A percentile compares a stretch with the other conserved stretches of the same genome.
Evolutionary conservation across 2,888 invertebrate species (phyloP).

Genomic region (Latrodectus elegans): DNA sequence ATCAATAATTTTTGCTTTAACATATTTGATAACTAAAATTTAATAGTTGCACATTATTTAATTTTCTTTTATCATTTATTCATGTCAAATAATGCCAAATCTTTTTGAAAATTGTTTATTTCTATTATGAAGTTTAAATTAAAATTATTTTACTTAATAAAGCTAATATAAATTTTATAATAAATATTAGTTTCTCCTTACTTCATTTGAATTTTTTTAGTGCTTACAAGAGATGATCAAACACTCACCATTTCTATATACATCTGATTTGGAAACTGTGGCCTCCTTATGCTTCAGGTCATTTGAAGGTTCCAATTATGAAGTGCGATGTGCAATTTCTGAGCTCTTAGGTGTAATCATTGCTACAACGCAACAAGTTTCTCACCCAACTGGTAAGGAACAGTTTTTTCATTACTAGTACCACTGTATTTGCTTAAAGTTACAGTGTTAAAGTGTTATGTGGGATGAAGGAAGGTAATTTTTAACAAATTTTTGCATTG

Average conservation of each 20-base stretch:
- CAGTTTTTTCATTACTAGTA: not conserved
- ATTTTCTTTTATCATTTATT: not conserved
- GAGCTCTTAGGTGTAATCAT: slow-evolving; percentile 91
- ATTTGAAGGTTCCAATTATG: slow-evolving; percentile 93
- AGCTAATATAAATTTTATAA: no score
- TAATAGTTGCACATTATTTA: not conserved
- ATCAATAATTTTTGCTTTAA: no score
- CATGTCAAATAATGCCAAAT: not conserved
- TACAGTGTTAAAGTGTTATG: not conserved
- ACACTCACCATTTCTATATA: slow-evolving; percentile 86
- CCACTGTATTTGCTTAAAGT: not conserved
- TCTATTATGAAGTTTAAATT: no score
- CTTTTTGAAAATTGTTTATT: not conserved
- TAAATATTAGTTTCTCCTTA: not conserved
- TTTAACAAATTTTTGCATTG: no score
- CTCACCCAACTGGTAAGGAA: slow-evolving; percentile 70
- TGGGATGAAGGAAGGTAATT: no score
- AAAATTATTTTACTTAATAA: no score
- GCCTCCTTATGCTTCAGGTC: slow-evolving; percentile 93
- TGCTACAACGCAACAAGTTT: slow-evolving; percentile 85
- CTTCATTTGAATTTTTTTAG: slow-evolving; percentile 76
- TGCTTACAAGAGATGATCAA: slow-evolving; percentile 92
- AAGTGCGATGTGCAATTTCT: slow-evolving; percentile 92
- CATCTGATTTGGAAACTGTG: slow-evolving; percentile 92
- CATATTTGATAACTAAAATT: no score